These are phyloP conservation scores for Microcebus jonahi DNA, from an alignment of 2,113 vertebrate species.

Conservation along the genomic window DNA sequence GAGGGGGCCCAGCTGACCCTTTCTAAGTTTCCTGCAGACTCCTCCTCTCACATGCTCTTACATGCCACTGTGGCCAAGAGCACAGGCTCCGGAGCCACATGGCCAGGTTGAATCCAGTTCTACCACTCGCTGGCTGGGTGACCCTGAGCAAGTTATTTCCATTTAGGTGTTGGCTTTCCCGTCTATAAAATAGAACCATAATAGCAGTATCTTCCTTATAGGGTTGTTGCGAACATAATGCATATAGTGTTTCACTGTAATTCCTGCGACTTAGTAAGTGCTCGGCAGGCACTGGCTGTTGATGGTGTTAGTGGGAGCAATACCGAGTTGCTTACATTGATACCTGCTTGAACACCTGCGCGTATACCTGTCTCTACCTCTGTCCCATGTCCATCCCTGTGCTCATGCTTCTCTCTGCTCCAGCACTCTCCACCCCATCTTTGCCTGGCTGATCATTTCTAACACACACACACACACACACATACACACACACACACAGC, in stretches of 20 bases:
- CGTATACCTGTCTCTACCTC: too few species aligned
- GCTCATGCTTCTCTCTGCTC: not conserved
- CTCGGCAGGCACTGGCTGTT: not conserved
- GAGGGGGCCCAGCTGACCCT: not conserved
- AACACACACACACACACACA: too few species aligned
- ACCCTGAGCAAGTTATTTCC: not conserved
- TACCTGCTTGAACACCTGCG: accelerated
- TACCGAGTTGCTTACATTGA: not conserved
- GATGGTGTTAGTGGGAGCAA: not conserved
- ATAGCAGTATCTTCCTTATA: not conserved
- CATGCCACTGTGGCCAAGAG: not conserved
- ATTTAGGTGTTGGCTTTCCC: not conserved
- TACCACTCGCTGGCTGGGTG: not conserved
- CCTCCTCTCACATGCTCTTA: not conserved
- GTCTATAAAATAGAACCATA: not conserved
- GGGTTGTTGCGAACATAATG: not conserved
- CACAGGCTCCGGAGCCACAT: not conserved
- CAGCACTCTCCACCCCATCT: not conserved
- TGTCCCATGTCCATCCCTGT: not conserved
- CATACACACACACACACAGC: not conserved
- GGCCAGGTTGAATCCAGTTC: not conserved
- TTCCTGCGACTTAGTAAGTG: not conserved
- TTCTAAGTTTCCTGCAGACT: not conserved
- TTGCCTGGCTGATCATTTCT: not conserved
- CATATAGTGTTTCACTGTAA: not conserved